Evolutionary conservation across 2,888 invertebrate genomes (phyloP).

Genomic region (Ptychoptera contaminata): DNA sequence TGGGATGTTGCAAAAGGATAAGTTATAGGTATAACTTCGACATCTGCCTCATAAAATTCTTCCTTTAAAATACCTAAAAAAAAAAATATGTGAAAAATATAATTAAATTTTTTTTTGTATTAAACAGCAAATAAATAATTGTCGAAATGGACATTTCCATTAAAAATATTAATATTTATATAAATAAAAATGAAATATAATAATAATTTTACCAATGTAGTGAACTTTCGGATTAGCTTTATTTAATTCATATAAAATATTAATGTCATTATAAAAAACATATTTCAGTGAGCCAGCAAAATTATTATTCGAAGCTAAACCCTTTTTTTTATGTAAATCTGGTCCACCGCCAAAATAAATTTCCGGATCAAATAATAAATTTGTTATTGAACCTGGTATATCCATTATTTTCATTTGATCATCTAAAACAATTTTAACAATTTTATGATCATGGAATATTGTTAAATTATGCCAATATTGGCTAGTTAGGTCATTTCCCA

Average conservation of each 20-base stretch:
- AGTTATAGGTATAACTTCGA: slow-evolving; percentile 77
- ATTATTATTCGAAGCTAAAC: slow-evolving; percentile 66
- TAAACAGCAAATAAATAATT: background rate
- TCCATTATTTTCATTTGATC: slow-evolving; percentile 51
- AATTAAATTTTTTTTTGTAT: background rate
- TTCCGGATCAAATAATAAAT: slow-evolving; percentile 83
- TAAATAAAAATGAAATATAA: background rate
- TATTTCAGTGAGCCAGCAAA: slow-evolving; percentile 82
- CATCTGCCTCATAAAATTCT: slow-evolving; percentile 69
- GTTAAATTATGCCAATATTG: slow-evolving; percentile 84
- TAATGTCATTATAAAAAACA: slow-evolving; percentile 85
- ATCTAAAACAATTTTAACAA: slow-evolving; percentile 61
- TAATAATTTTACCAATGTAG: slow-evolving; percentile 38
- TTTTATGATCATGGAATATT: slow-evolving; percentile 60
- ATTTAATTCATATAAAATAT: slow-evolving; percentile 75
- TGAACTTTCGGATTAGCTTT: slow-evolving; percentile 74
- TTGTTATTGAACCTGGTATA: slow-evolving; percentile 50
- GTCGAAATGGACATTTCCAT: background rate
- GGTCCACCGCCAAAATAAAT: slow-evolving; percentile 86
- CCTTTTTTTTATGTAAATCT: slow-evolving; percentile 66
- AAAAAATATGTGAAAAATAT: background rate
- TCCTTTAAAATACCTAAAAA: slow-evolving; percentile 52
- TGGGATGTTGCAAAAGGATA: slow-evolving; percentile 83
- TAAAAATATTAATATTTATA: background rate
- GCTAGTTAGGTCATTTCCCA: slow-evolving; percentile 54